These are phyloP conservation scores for Channa argus DNA, from an alignment of 2,113 vertebrate species.

Conservation along the genomic window DNA sequence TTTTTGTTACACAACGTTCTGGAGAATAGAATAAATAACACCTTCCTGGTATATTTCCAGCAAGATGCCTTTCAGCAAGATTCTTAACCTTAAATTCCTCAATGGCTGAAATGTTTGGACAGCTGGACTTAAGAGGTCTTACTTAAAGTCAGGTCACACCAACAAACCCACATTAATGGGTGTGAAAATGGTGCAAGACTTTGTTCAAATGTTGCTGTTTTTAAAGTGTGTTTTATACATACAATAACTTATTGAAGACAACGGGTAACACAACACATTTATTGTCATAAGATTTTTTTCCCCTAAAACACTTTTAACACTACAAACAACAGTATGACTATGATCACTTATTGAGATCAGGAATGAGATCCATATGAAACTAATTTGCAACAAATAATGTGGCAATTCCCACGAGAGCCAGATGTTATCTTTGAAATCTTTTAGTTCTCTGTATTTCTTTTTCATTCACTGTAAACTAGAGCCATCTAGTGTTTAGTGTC, in stretches of 20 bases:
- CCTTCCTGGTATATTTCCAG: not conserved
- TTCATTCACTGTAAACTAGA: conserved; percentile 31
- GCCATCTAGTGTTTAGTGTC: conserved; percentile 57
- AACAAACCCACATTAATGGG: too few relatives aligned
- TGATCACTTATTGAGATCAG: too few relatives aligned
- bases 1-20: not conserved
- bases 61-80: not conserved
- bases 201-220: too few relatives aligned
- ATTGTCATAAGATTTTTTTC: too few relatives aligned
- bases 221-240: too few relatives aligned
- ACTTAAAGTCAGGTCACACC: not conserved
- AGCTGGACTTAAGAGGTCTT: conserved; percentile 2
- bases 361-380: not conserved
- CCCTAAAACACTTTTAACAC: too few relatives aligned
- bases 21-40: not conserved
- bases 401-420: not conserved
- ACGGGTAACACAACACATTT: too few relatives aligned
- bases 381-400: not conserved
- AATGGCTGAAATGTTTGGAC: not conserved
- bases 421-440: not conserved
- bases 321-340: not conserved
- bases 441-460: not conserved
- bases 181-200: too few relatives aligned
- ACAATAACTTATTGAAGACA: too few relatives aligned
- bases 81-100: not conserved